A percentile compares a stretch with the other conserved stretches of the same genome.
These are phyloP conservation scores for Orchestia grillus DNA, from an alignment of 1,140 invertebrate genomes.

Conservation along the genomic window DNA sequence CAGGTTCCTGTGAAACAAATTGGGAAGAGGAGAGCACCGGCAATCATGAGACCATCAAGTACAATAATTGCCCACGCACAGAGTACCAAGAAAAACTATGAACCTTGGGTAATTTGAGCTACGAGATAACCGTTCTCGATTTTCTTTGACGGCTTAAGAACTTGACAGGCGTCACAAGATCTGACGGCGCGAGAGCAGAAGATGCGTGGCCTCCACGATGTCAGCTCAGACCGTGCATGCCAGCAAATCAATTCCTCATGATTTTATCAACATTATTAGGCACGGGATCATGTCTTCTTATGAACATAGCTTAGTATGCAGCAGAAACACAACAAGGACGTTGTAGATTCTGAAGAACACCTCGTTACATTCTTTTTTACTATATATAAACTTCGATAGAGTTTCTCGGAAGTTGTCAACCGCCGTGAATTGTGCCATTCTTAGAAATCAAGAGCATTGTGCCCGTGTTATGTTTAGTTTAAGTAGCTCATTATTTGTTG, in stretches of 20 bases:
- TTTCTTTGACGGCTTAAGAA: slow-evolving; percentile 49
- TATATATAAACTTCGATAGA: no score
- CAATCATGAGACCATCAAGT: not conserved
- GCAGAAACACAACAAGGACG: not conserved
- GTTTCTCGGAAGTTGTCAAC: no score
- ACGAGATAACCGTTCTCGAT: slow-evolving; percentile 42
- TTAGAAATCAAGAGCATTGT: no score
- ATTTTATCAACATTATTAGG: not conserved
- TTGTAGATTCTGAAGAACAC: not conserved
- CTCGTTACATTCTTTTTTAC: not conserved
- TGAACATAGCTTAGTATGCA: not conserved
- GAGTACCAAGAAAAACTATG: slow-evolving; percentile 22
- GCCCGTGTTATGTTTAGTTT: no score
- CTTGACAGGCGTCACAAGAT: slow-evolving; percentile 43
- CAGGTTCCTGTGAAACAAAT: not conserved
- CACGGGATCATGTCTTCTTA: not conserved
- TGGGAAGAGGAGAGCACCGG: not conserved
- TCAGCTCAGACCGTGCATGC: not conserved
- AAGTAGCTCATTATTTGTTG: no score
- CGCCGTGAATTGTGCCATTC: no score
- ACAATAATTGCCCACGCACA: slow-evolving; percentile 15
- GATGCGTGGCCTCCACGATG: not conserved
- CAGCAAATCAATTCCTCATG: not conserved
- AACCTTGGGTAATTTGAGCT: slow-evolving; percentile 13
- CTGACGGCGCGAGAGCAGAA: slow-evolving; percentile 10